phyloP scores from a whole-genome alignment of 2,888 invertebrate species.

The Sceliomorpha sp. region DNA sequence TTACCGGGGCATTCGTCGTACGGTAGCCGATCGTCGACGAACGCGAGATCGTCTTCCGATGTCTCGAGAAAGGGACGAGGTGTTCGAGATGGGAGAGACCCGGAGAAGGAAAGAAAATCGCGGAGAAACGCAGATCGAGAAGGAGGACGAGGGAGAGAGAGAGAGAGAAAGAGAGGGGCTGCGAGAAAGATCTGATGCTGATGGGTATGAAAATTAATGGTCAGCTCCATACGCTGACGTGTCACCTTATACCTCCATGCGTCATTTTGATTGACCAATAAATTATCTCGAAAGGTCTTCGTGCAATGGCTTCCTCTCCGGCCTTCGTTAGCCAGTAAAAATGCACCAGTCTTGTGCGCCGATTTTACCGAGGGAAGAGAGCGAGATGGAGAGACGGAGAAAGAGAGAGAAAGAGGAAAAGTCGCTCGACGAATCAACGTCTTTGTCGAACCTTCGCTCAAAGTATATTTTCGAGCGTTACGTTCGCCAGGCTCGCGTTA shows the following conservation, averaged over 20 bases:
- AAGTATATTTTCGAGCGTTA: no score
- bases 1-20: conserved; percentile 56
- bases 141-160: conserved; percentile 7
- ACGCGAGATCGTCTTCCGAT: conserved; percentile 45
- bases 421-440: no score
- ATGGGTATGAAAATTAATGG: conserved; percentile 78
- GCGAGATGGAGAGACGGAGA: no score
- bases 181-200: conserved; percentile 69
- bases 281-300: conserved; percentile 71
- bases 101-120: no score
- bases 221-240: conserved; percentile 76
- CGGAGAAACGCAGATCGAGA: conserved; percentile 32
- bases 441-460: no score
- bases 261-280: conserved; percentile 79
- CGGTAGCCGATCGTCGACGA: conserved; percentile 58
- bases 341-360: no score
- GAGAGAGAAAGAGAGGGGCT: conserved; percentile 36
- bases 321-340: no score
- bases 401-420: no score
- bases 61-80: conserved; percentile 45
- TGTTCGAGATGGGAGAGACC: no score
- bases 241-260: conserved; percentile 79
- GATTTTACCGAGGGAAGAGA: no score
- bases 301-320: conserved; percentile 52
- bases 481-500: no score